Evolutionary conservation across 2,888 invertebrate species (phyloP), one percentile per base, ranked within the genome.

Genomic region (Apodemia mormo): DNA sequence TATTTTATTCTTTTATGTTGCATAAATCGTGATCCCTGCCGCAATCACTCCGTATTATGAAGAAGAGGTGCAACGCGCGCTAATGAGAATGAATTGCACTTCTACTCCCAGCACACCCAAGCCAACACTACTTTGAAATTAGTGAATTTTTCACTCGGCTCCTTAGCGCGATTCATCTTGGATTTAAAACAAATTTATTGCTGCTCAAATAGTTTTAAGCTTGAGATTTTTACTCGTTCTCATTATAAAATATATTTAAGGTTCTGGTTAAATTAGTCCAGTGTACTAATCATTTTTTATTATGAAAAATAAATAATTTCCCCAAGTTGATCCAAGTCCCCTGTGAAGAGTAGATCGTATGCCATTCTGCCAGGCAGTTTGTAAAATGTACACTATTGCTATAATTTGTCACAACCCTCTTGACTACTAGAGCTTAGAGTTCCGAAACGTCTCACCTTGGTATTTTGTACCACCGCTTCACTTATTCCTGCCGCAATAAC

Each of bases 51-150:
- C 49, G 80, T 79, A 84, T 85, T 88, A 88, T 88, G 87, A 89
- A 85, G 84, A 85, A 85, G 81, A 84, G 33, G 61, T 33, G 61
- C 82, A 80, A 78, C 81, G 79, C 75, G 67, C 77, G 80, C 88
- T 91, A 92, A 92, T 92, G 91, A 91, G 87, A 90, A 92, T 85
- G 84, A 90, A 92, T 91, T 86, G 89, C 88, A 79, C 81, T 58
- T 58, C 10, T 29, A 30, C 79, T 77, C 78, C 79, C 76, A 81
- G 81, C 81, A 77, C 77, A 76, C 77, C 76, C 76, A 74, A 72
- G 71, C 80, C 81, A 78, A 75, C 81, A 80, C 84, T 84, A 84
- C 85, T 87, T 85, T 79, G 81, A 83, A 87, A 88, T 89, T 89
- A 89, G 87, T 85, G 83, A 87, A 89, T 89, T 90, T 89, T 90